These are phyloP conservation scores for Poecilia gillii DNA, from an alignment of 2,797 vertebrate species.

Conservation along the genomic window DNA sequence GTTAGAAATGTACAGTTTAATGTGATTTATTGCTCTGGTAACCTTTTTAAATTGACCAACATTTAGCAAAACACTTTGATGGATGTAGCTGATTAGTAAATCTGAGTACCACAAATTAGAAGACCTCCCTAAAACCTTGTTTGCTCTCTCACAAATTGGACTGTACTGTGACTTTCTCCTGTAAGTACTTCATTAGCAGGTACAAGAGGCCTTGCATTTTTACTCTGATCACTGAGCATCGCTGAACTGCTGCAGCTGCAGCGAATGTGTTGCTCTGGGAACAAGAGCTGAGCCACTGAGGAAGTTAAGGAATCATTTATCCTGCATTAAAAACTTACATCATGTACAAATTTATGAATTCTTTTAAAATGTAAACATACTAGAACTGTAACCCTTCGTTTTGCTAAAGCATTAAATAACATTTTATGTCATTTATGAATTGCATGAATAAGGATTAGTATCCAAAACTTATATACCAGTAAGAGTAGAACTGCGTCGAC, in stretches of 20 bases:
- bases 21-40: conserved; percentile 22
- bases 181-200: conserved; percentile 19
- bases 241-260: background rate
- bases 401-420: background rate
- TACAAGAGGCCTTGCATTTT: background rate
- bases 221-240: background rate
- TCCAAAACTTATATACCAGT: too few relatives aligned
- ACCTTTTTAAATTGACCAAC: conserved; percentile 19
- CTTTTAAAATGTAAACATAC: background rate
- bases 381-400: background rate
- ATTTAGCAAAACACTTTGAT: conserved; percentile 22
- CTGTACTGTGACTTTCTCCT: background rate
- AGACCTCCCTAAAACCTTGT: conserved; percentile 1
- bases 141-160: conserved; percentile 14
- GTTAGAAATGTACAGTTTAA: conserved; percentile 21
- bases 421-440: background rate
- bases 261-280: background rate
- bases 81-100: conserved; percentile 35
- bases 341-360: background rate
- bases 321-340: background rate
- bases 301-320: background rate
- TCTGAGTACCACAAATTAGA: conserved; percentile 27
- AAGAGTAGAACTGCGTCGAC: too few relatives aligned
- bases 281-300: too few relatives aligned
- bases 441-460: background rate